A percentile compares a stretch with the other conserved stretches of the same genome.
phyloP scores from a whole-genome alignment of 2,888 invertebrate species.

The Caenorhabditis macrosperma region DNA sequence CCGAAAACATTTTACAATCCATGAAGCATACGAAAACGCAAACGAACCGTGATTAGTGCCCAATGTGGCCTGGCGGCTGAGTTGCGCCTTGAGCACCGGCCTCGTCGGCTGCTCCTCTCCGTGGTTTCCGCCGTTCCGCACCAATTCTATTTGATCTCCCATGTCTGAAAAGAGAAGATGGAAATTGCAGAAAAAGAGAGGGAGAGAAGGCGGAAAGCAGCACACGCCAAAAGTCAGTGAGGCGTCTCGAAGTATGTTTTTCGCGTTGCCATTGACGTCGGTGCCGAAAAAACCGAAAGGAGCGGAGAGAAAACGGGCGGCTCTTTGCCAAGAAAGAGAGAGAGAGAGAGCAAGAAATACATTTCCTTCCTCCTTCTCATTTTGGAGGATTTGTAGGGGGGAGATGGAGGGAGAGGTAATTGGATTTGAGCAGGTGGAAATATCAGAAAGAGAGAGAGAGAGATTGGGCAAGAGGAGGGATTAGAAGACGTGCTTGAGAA shows the following conservation, averaged over 20 bases:
- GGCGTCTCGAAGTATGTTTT: neutral
- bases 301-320: neutral
- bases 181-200: neutral
- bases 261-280: neutral
- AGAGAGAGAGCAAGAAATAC: too few relatives aligned
- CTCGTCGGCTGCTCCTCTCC: neutral
- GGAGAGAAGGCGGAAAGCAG: neutral
- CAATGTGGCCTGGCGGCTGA: conserved; percentile 31
- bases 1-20: neutral
- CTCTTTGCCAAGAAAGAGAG: too few relatives aligned
- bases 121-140: conserved; percentile 52
- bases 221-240: too few relatives aligned
- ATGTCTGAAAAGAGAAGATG: conserved; percentile 11
- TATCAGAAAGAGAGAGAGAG: too few relatives aligned
- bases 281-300: neutral
- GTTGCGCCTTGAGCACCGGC: conserved; percentile 1
- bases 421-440: too few relatives aligned
- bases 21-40: neutral
- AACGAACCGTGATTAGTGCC: conserved; percentile 34
- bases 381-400: too few relatives aligned
- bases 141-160: conserved; percentile 56
- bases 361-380: too few relatives aligned
- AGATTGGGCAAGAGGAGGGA: too few relatives aligned
- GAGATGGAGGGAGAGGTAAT: too few relatives aligned
- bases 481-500: too few relatives aligned